phyloP scores from a whole-genome alignment of 2,888 invertebrate genomes.

The Dysmachus trigonus region DNA sequence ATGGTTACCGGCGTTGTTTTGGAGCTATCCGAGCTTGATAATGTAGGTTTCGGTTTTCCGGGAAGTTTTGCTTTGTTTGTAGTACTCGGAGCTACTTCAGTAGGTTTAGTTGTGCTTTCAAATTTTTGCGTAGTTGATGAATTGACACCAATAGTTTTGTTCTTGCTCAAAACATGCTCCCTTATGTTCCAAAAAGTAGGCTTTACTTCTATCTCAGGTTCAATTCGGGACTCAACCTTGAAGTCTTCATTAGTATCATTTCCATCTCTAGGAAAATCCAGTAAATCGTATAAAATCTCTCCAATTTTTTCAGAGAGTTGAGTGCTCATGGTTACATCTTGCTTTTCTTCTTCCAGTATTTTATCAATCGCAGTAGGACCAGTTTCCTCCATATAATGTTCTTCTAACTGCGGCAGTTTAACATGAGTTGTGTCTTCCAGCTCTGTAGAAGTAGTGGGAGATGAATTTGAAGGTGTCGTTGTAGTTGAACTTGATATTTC shows the following conservation, averaged over 20 bases:
- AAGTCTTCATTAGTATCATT: conserved; percentile 34
- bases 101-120: conserved; percentile 8
- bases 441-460: not conserved
- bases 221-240: conserved; percentile 53
- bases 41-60: not conserved
- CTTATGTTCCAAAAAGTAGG: conserved; percentile 63
- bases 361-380: not conserved
- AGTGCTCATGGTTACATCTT: not conserved
- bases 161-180: conserved; percentile 60
- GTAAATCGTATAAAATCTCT: conserved; percentile 60
- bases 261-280: conserved; percentile 59
- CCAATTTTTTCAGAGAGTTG: conserved; percentile 58
- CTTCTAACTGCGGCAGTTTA: not conserved
- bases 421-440: not conserved
- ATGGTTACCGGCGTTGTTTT: conserved; percentile 53
- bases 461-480: not conserved
- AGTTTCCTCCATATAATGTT: not conserved
- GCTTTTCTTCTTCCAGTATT: not conserved
- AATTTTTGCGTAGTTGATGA: conserved; percentile 31
- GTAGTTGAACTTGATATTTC: not conserved
- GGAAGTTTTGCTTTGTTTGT: not conserved
- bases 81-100: not conserved
- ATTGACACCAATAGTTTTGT: conserved; percentile 51
- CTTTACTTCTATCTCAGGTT: conserved; percentile 53
- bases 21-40: not conserved